A percentile compares a stretch with the other conserved stretches of the same genome.
Evolutionary conservation across 2,113 vertebrate species (phyloP).

Genomic region (Nycticebus coucang): DNA sequence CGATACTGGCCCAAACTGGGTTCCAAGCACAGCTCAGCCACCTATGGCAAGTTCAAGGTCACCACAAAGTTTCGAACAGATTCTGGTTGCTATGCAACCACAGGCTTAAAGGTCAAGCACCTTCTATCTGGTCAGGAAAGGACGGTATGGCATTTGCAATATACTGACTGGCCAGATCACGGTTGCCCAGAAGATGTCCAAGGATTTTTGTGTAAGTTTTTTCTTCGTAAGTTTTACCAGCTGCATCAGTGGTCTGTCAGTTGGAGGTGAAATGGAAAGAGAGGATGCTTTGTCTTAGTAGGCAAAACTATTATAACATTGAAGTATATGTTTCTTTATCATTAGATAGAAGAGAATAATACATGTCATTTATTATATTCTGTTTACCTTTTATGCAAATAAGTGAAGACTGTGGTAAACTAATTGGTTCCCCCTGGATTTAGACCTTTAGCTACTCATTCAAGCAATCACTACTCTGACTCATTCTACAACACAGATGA

Average conservation of each 20-base stretch:
- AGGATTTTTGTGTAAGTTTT: conserved; percentile 93
- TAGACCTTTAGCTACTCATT: background rate
- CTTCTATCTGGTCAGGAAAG: conserved; percentile 89
- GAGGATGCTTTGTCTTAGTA: background rate
- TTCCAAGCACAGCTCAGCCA: conserved; percentile 91
- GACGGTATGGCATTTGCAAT: conserved; percentile 92
- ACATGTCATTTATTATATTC: background rate
- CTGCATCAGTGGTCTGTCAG: background rate
- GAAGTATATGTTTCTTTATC: background rate
- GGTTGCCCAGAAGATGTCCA: conserved; percentile 95
- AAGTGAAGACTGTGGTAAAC: background rate
- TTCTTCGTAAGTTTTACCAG: background rate
- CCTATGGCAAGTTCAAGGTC: conserved; percentile 92
- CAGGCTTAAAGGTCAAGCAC: conserved; percentile 91
- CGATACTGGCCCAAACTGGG: conserved; percentile 92
- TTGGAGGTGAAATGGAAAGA: background rate
- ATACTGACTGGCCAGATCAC: conserved; percentile 92
- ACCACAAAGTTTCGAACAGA: conserved; percentile 92
- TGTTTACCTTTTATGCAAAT: background rate
- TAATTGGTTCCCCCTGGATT: background rate
- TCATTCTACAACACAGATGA: accelerated
- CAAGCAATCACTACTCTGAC: background rate
- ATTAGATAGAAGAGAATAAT: background rate
- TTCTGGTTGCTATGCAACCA: conserved; percentile 92
- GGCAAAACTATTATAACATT: background rate